phyloP scores from a whole-genome alignment of 2,888 invertebrate species.

The Xestia xanthographa region DNA sequence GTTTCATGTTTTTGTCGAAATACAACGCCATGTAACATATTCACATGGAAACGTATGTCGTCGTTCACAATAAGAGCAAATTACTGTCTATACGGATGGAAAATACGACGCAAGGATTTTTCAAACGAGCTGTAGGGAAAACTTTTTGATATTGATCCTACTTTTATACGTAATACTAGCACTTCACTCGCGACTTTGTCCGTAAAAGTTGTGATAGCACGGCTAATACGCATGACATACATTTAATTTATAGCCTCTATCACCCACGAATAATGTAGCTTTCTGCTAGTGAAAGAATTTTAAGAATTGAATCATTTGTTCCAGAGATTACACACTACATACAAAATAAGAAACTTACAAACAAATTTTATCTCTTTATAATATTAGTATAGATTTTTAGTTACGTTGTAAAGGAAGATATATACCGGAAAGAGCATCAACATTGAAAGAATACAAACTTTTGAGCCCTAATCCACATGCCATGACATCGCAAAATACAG shows the following conservation, averaged over 20 bases:
- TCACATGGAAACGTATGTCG: slow-evolving; percentile 34
- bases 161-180: not conserved
- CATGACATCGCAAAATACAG: not conserved
- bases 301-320: no score
- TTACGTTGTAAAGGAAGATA: not conserved
- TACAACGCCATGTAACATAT: slow-evolving; percentile 14
- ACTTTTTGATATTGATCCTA: slow-evolving; percentile 1
- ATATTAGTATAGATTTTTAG: not conserved
- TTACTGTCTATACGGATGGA: slow-evolving; percentile 40
- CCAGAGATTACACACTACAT: no score
- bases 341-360: no score
- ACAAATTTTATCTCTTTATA: no score
- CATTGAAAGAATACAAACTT: not conserved
- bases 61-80: slow-evolving; percentile 49
- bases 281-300: no score
- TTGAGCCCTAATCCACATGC: not conserved
- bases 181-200: no score
- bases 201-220: no score
- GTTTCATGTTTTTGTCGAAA: not conserved
- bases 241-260: no score
- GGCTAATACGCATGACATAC: no score
- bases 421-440: not conserved
- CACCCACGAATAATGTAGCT: no score
- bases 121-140: slow-evolving; percentile 17
- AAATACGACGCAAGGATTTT: slow-evolving; percentile 31